Evolutionary conservation across 2,888 invertebrate genomes (phyloP), one percentile per base, ranked within the genome.

Genomic region (Thymelicus lineola): DNA sequence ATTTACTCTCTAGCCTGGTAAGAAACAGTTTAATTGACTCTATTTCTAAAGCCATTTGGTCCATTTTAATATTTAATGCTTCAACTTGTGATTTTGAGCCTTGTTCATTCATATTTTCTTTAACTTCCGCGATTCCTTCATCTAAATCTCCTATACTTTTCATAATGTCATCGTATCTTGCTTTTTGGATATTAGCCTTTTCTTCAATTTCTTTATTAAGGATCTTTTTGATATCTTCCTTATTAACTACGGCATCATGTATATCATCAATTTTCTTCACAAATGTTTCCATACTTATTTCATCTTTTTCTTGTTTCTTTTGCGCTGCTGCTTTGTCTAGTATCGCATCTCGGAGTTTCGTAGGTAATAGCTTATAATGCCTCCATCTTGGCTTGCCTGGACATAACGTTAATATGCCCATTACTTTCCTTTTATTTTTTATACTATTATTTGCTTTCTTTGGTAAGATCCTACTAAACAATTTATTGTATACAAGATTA

Each of bases 401-500:
- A 66, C 86, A 86, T 14, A 94, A 73, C 0, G 79, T 80, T 70
- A 94, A 84, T 0, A 86, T 79, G 0, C 77, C 74, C 5, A 82
- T 73, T 0, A 93, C 91, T 53, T 86, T 91, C 1, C 92, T 80
- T 75, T 90, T 91, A 55, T 82, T 85, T 69, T 86, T 91, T 2
- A 94, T 84, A 14, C 82, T 85, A 1, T 79, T 79, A 50, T 87
- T 90, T 0, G 90, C 67, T 61, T 73, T 80, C 42, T 74, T 86
- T 1, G 94, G 94, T 7, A 94, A 76, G 35, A 91, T 81, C 36
- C 82, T 84, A 14, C 78, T 86, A 66, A 92, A 90, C 17, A 90
- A 79, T 73, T 82, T 87, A 72, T 94, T 94, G 73, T 94, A 94
- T 0, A 94, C 91, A 36, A 94, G 79, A n/a, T 90, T 89, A 61